Base-by-base conservation (phyloP, 1,140 invertebrate genomes). In the Lepidotrigona ventralis region DNA sequence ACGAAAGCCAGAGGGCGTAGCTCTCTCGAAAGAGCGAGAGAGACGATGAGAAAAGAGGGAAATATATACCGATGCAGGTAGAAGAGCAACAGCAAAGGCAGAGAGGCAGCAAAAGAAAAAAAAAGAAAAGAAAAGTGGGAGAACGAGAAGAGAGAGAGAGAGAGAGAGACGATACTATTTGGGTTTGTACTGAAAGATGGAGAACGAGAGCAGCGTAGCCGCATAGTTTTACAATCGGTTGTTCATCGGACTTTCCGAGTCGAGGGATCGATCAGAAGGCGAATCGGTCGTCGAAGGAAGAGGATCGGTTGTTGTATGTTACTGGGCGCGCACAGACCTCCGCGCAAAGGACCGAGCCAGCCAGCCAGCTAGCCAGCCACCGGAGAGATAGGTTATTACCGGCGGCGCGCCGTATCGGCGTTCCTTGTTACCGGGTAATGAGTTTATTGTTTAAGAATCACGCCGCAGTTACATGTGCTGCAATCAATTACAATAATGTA, bases 401-500 rank as follows among this genome's bases (percentile, higher is more conserved):
- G 86, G 76, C 86, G 87, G 84, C 86, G 80, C 81, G 70, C 75
- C 69, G 64, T 82, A 86, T 86, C 85, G 76, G 58, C 76, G 63
- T 81, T 86, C 82, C 89, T 90, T 88, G 88, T 89, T 87, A 86
- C 69, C 83, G 75, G 82, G 85, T 92, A 92, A 93, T 92, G 91
- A 92, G 91, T 92, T 93, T 93, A 92, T 93, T 92, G 91, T 92
- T 91, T 91, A 89, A 91, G 89, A 91, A 88, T 89, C 87, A 88
- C 88, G 89, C 86, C 79, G 64, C 84, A 89, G 91, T 89, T 91
- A 92, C 88, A 90, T 91, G 92, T 92, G 91, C 89, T 69, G 74
- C 86, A 78, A 93, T 92, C 92, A 92, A 92, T 92, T 93, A 92
- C 92, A 92, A 90, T 91, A 92, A 93, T 90, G 91, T 92, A 92